These are phyloP conservation scores for Tenthredo distinguenda DNA, from an alignment of 2,888 invertebrate genomes.

Conservation along the genomic window DNA sequence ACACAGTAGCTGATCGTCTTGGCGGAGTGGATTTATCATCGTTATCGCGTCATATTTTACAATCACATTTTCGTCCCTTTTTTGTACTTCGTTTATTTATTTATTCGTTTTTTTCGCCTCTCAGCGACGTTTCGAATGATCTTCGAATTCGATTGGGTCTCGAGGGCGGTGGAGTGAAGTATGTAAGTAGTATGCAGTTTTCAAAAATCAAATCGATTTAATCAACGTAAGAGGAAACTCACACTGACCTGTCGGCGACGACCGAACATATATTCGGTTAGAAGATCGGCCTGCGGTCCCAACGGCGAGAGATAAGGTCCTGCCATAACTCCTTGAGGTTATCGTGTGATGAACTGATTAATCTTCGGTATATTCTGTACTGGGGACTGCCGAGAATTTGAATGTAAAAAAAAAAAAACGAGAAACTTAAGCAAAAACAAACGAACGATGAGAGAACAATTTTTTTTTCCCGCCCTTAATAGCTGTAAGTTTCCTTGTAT, in stretches of 20 bases:
- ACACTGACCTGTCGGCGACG: constrained; percentile 85
- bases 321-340: constrained; percentile 81
- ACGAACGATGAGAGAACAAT: not conserved
- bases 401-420: not conserved
- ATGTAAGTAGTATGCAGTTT: not conserved
- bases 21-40: not conserved
- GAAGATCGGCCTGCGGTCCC: constrained; percentile 87
- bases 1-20: not conserved
- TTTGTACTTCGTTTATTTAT: too few relatives aligned
- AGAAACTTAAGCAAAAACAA: not conserved
- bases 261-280: constrained; percentile 96
- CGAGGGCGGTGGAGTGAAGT: not conserved
- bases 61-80: not conserved
- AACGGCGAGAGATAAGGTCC: constrained; percentile 92
- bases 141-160: too few relatives aligned
- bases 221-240: constrained; percentile 69
- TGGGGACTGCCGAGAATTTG: too few relatives aligned
- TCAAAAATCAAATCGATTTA: constrained; percentile 37
- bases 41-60: not conserved
- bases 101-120: too few relatives aligned
- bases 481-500: not conserved
- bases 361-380: not conserved
- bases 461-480: not conserved
- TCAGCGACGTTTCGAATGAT: too few relatives aligned
- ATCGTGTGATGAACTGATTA: not conserved